A percentile compares a stretch with the other conserved stretches of the same genome.
Conservation (phyloP, 2,888 invertebrate genomes). For the Cephus runcator region DNA sequence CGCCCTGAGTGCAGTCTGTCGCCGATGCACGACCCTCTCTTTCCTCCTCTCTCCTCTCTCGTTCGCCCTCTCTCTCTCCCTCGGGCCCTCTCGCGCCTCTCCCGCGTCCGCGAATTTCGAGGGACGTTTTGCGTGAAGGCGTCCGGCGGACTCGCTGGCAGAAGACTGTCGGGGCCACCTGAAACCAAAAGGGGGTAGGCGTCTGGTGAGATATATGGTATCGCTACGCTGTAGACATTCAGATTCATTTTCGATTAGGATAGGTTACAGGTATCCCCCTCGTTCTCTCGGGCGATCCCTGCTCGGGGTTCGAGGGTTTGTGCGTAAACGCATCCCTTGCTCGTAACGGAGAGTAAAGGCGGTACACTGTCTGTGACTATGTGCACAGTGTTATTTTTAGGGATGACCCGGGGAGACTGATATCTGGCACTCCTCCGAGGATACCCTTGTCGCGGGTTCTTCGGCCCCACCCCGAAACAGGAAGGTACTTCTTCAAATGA, state of each 20-base stretch:
- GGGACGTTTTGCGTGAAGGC: neutral
- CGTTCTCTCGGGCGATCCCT: neutral
- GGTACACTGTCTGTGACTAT: neutral
- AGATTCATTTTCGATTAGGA: neutral
- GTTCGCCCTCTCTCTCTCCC: conserved; percentile 11
- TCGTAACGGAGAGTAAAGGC: neutral
- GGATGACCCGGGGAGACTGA: neutral
- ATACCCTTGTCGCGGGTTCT: neutral
- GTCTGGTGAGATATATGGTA: neutral
- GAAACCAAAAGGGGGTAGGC: conserved; percentile 9
- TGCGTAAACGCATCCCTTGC: neutral
- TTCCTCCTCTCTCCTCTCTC: conserved; percentile 8
- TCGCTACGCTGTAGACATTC: neutral
- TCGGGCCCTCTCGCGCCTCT: conserved; percentile 25
- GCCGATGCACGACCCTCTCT: conserved; percentile 32
- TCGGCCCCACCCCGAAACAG: conserved; percentile 38
- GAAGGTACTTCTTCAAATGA: conserved; percentile 55
- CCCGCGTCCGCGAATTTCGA: conserved; percentile 9
- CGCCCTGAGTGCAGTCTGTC: conserved; percentile 47
- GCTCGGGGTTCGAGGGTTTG: neutral
- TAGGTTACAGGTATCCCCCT: neutral
- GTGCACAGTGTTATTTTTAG: neutral
- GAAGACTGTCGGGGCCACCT: conserved; percentile 7
- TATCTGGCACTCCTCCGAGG: neutral
- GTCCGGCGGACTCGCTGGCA: conserved; percentile 3